Evolutionary conservation across 2,113 vertebrate genomes (phyloP), one percentile per base, ranked within the genome.

Genomic region (Prionailurus viverrinus): DNA sequence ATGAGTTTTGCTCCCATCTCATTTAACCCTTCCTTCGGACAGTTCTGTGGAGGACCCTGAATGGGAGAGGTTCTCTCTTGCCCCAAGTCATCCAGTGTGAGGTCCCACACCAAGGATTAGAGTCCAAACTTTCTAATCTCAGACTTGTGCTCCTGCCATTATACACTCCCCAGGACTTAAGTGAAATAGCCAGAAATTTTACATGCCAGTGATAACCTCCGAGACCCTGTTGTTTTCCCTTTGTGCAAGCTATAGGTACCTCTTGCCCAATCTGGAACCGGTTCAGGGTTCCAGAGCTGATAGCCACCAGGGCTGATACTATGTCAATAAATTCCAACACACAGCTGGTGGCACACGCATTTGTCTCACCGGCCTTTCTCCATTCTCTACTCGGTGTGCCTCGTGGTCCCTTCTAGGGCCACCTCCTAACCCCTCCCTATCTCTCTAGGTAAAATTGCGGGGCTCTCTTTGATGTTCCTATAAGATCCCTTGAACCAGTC

Each of bases 311-410:
- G 27, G 14, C 25, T 29, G 29, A 61, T 1, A 53, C 7, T 14
- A 5, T 1, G 2, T 71, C 31, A 51, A 13, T n/a, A 53, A 65
- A n/a, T 82, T 55, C 19, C 15, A 71, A 51, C 15, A 71, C 8
- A 11, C 3, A 18, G 1, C 9, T 7, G 12, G 10, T 39, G 11
- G 63, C 41, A 10, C 65, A 53, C 5, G 0, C 48, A 19, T 12
- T 19, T 33, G 14, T 48, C n/a, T 94, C 12, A 4, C 1, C 45
- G 89, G 25, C 14, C 13, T 48, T 58, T 82, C 63, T n/a, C 29
- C 36, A 39, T 76, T 63, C 76, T 84, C 45, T 36, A 13, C 6
- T 21, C 0, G 69, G 25, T 51, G 2, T 14, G 33, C 12, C 61
- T 76, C 23, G 48, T 5, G 31, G 8, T 10, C 5, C 39, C 55